Percentiles rank a stretch among this genome's conserved stretches.
These are phyloP conservation scores for Motacilla tschutschensis DNA, from an alignment of 2,113 vertebrate genomes.

Conservation along the genomic window DNA sequence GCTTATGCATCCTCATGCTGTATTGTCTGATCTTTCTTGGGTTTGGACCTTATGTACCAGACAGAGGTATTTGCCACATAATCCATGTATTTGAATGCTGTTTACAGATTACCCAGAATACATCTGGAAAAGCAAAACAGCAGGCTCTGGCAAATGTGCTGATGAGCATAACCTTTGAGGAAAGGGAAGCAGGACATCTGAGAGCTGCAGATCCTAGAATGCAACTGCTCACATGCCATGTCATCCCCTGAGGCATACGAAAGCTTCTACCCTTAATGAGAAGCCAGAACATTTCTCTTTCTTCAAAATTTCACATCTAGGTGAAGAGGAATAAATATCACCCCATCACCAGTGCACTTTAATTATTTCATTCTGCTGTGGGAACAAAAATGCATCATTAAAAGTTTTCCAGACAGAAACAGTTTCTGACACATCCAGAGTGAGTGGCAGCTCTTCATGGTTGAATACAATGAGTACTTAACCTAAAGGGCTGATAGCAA, in stretches of 20 bases:
- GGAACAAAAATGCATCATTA: background rate
- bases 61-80: background rate
- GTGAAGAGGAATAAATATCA: background rate
- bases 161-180: background rate
- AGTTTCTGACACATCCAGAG: background rate
- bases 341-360: background rate
- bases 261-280: background rate
- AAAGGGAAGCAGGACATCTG: background rate
- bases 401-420: background rate
- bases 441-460: background rate
- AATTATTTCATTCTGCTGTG: background rate
- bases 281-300: background rate
- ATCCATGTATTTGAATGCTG: background rate
- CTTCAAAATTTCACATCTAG: background rate
- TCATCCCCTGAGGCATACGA: background rate
- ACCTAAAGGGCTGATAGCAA: background rate
- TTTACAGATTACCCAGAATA: background rate
- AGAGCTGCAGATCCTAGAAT: conserved; percentile 6
- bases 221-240: background rate
- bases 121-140: conserved; percentile 18
- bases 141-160: background rate
- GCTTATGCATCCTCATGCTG: background rate
- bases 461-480: background rate
- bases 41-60: background rate
- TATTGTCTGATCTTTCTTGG: background rate